Percentiles rank a stretch among this genome's conserved stretches.
phyloP scores from a whole-genome alignment of 2,113 vertebrate genomes.

The Hemiprocne comata region DNA sequence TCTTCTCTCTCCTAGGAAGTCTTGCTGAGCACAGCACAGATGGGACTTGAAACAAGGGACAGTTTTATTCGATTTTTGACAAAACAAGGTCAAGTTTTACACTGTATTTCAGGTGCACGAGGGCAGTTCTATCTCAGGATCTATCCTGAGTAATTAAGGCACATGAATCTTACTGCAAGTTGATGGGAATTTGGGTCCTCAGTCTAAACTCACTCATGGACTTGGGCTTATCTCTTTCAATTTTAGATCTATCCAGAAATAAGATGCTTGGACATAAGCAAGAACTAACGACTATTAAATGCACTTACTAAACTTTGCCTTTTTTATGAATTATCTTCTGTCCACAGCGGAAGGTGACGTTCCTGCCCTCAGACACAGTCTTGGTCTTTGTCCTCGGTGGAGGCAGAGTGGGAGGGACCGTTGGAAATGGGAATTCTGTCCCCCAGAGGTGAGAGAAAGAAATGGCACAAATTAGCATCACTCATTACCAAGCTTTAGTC shows the following conservation, averaged over 20 bases:
- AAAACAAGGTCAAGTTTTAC: neutral
- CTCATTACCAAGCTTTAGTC: neutral
- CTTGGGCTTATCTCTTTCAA: neutral
- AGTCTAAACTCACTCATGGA: neutral
- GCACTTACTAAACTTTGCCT: constrained; percentile 92
- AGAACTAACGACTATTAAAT: neutral
- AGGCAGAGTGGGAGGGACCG: constrained; percentile 80
- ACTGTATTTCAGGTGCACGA: neutral
- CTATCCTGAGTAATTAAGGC: neutral
- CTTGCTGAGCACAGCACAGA: neutral
- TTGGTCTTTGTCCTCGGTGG: constrained; percentile 91
- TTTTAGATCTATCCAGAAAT: neutral
- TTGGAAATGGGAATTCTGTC: constrained; percentile 93
- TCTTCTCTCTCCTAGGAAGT: neutral
- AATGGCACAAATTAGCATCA: neutral
- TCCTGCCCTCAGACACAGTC: constrained; percentile 90
- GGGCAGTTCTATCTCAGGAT: neutral
- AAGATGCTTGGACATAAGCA: fast-evolving
- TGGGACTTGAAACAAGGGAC: fast-evolving
- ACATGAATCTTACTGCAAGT: neutral
- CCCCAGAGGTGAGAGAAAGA: neutral
- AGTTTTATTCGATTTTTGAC: neutral
- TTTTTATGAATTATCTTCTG: constrained; percentile 93
- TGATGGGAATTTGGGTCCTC: neutral
- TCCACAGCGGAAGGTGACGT: constrained; percentile 93